These are phyloP conservation scores for Pomatostomus ruficeps DNA, from an alignment of 2,113 vertebrate genomes.

Conservation along the genomic window DNA sequence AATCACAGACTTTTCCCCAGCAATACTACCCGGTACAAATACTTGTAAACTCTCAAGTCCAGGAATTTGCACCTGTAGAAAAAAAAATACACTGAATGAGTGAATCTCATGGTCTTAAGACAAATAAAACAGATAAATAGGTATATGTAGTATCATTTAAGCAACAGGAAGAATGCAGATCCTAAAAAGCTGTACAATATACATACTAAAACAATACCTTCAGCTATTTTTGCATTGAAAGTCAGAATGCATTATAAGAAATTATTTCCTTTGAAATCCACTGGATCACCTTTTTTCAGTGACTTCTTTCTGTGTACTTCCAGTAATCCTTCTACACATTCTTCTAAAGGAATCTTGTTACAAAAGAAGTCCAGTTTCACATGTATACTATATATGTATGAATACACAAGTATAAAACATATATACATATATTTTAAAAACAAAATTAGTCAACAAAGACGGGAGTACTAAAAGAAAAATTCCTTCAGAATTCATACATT, in stretches of 20 bases:
- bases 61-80: constrained; percentile 78
- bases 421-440: neutral
- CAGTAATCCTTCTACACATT: neutral
- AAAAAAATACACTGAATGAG: neutral
- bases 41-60: constrained; percentile 90
- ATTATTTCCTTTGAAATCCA: neutral
- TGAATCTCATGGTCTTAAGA: neutral
- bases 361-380: neutral
- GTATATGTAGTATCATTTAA: neutral
- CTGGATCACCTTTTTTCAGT: neutral
- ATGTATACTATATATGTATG: neutral
- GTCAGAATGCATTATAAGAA: neutral
- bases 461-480: neutral
- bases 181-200: neutral
- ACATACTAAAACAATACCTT: neutral
- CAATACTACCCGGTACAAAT: constrained; percentile 83
- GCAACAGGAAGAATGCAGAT: neutral
- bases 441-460: neutral
- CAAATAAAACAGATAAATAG: neutral
- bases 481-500: neutral
- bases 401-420: neutral
- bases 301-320: neutral
- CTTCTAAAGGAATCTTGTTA: neutral
- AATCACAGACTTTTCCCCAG: constrained; percentile 79
- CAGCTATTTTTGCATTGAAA: neutral